Base-by-base conservation (phyloP, 2,113 vertebrate genomes). In the Tetrao urogallus region DNA sequence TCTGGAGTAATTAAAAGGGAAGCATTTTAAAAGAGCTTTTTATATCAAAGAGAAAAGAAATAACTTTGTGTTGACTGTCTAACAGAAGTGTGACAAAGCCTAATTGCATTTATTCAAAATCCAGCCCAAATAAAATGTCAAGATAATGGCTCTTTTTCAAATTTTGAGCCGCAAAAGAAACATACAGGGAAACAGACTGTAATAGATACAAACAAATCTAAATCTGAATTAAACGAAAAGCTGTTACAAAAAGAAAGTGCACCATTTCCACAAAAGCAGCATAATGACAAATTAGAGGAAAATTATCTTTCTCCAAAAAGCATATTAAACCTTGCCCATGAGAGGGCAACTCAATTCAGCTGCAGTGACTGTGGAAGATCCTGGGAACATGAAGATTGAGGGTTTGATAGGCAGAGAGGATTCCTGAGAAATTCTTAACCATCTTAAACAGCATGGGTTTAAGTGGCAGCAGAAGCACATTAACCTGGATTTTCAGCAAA, bases 91-190 rank as follows among this genome's bases (percentile, higher is more conserved):
- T 94, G 77, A 82, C 86, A 94, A 86, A 82, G 63, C 58, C 81
- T 91, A 88, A 86, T 86, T 91, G 60, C 52, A 78, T 88, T 92
- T 95, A 38, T 89, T 89, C 75, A 91, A 88, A 89, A 78, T 82
- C 72, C 52, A 95, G 52, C 42, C 75, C 87, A 93, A 93, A 93
- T 71, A 95, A 96, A 91, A 93, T 71, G 82, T 88, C 91, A 95
- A 82, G 69, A 89, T 77, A 94, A 93, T 77, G 82, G 36, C 67
- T 38, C 38, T 71, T 50, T 86, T 82, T 89, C 89, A 93, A 83
- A 77, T 82, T 79, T 47, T 61, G n/a, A 78, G 60, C 50, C 67
- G 10, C 22, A 10, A 43, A 89, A 90, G 60, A 65, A 91, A 74
- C 0, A 0, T 27, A 60, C 12, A 80, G 20, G 38, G 52, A 92